Evolutionary conservation across 30 jellyfish, hydroid and myxozoan species (phyloP).

Genomic region (Rhopilema esculentum): DNA sequence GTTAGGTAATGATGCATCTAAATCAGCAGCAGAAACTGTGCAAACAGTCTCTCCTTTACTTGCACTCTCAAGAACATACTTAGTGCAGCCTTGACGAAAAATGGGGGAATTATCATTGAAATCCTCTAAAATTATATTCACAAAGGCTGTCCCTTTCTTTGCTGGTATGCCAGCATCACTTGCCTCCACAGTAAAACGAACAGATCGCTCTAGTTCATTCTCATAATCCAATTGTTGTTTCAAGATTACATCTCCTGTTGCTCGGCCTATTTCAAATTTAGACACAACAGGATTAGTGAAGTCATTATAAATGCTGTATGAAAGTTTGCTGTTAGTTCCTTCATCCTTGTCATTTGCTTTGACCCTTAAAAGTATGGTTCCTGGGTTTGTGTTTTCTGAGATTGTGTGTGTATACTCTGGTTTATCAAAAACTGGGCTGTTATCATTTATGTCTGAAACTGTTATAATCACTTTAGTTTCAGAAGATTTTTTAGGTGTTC

Average conservation of each 20-base stretch:
- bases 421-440: conserved; percentile 79
- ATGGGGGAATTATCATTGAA: conserved; percentile 90
- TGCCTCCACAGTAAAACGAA: conserved; percentile 79
- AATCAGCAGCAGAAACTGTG: conserved; percentile 80
- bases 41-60: conserved; percentile 52
- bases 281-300: conserved; percentile 55
- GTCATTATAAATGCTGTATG: conserved; percentile 60
- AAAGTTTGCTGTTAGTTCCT: conserved; percentile 64
- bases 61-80: conserved; percentile 68
- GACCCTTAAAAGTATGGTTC: conserved; percentile 41
- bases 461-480: conserved; percentile 64
- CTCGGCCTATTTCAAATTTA: conserved; percentile 61
- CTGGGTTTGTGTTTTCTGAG: conserved; percentile 67
- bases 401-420: conserved; percentile 47
- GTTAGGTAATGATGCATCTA: conserved; percentile 82
- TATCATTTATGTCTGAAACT: conserved; percentile 85
- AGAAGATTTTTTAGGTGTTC: conserved; percentile 69
- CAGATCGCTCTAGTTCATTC: conserved; percentile 51
- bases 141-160: conserved; percentile 60
- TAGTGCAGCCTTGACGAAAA: conserved; percentile 56
- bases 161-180: conserved; percentile 76
- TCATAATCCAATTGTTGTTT: conserved; percentile 82
- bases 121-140: conserved; percentile 73
- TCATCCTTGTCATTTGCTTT: conserved; percentile 87
- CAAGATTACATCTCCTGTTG: conserved; percentile 68